Base-by-base conservation (phyloP, 2,888 invertebrate genomes). In the Dicycla oo region DNA sequence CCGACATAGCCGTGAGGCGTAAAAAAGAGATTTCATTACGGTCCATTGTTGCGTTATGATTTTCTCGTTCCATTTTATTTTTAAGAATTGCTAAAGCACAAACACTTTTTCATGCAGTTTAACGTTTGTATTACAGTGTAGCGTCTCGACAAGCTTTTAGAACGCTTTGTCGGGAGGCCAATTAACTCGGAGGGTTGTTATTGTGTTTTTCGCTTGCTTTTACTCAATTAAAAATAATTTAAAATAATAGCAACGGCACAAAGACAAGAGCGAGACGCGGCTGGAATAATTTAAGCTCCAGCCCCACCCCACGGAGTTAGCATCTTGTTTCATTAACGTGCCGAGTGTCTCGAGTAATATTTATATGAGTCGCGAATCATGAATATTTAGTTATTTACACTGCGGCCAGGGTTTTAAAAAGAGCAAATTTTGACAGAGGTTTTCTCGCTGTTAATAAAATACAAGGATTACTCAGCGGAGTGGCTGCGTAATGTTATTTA, bases 181-280 rank as follows among this genome's bases (percentile, higher is more conserved):
- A 95, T 94, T 93, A 94, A 92, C 91, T 90, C 88, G 80, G 88
- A 89, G 89, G 88, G 90, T 88, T 91, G 91, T 91, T 92, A 88
- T 91, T 91, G 89, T 92, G 92, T 93, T 92, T 91, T 92, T 92
- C 90, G 90, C 88, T 92, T 92, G 93, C 93, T 92, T 93, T 93
- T 93, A 92, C 91, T 92, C 93, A 94, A 94, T 94, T 94, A 94
- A 94, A 94, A 94, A 94, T 94, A 94, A 95, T 94, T 93, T 93
- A 90, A 92, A 94, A 93, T 94, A 94, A 94, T 94, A 93, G 92
- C 91, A 81, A 82, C 88, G 88, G 89, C 89, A 91, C 90, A 92
- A 92, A 93, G 93, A 91, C 89, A 81, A 88, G 86, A 83, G 82
- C 72, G 87, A 82, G 90, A 91, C 91, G 93, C 88, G 90, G 79